A percentile compares a stretch with the other conserved stretches of the same genome.
Conservation (phyloP, 2,797 vertebrate species). For the Brachyrhaphis roseni region DNA sequence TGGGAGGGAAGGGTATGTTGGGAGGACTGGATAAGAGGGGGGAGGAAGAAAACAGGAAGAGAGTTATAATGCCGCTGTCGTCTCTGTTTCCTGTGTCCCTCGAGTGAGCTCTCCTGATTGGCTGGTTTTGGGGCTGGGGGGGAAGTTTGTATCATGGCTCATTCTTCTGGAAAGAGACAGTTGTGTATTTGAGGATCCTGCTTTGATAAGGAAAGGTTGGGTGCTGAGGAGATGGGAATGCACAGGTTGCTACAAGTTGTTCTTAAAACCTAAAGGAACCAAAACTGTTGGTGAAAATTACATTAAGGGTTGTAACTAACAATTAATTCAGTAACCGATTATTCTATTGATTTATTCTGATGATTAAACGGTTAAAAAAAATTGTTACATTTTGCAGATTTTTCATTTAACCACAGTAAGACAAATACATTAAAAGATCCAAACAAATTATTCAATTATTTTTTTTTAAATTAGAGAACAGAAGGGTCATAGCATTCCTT, state of each 20-base stretch:
- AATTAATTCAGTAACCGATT: too few species aligned
- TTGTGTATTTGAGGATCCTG: constrained; percentile 47
- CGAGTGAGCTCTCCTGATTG: constrained; percentile 60
- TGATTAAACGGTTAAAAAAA: too few species aligned
- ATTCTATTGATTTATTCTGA: too few species aligned
- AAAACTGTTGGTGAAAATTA: not conserved
- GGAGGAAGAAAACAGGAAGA: constrained; percentile 78
- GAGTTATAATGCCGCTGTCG: constrained; percentile 66
- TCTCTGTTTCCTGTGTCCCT: constrained; percentile 76
- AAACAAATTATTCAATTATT: too few species aligned
- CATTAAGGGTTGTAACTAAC: too few species aligned
- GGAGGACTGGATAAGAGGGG: constrained; percentile 50
- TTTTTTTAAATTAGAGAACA: too few species aligned
- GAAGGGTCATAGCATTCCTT: too few species aligned
- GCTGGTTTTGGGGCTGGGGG: constrained; percentile 3
- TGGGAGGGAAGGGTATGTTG: constrained; percentile 28
- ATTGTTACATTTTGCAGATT: too few species aligned
- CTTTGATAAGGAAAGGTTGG: constrained; percentile 42
- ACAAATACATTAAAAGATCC: too few species aligned
- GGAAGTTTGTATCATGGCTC: constrained; percentile 36
- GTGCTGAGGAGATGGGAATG: constrained; percentile 8
- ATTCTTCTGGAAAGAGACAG: constrained; percentile 55
- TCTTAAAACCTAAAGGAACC: not conserved
- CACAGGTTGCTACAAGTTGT: not conserved
- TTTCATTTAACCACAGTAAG: too few species aligned